Evolutionary conservation across 2,888 invertebrate species (phyloP).

Genomic region (Antitype chi): DNA sequence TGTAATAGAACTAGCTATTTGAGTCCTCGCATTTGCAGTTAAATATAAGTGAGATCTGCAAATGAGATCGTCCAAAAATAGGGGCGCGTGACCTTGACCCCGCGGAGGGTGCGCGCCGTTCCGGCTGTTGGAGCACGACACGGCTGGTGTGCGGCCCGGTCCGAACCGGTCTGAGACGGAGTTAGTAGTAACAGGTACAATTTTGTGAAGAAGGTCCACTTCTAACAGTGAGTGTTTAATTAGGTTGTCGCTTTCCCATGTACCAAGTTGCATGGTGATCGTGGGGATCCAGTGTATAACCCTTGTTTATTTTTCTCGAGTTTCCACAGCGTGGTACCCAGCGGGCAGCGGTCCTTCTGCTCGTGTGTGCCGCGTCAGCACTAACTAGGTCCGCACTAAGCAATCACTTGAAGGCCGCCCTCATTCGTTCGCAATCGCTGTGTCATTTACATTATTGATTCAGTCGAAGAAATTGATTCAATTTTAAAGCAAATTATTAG

Average conservation of each 20-base stretch:
- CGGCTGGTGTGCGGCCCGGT: background rate
- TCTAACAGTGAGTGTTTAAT: background rate
- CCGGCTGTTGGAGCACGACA: slow-evolving; percentile 2
- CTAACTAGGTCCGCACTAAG: background rate
- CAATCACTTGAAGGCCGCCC: slow-evolving; percentile 24
- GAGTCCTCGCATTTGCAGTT: slow-evolving; percentile 1
- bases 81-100: slow-evolving; percentile 47
- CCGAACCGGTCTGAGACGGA: background rate
- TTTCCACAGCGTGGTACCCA: background rate
- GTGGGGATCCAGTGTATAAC: background rate
- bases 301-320: background rate
- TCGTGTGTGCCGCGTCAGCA: background rate
- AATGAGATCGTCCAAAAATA: slow-evolving; percentile 38
- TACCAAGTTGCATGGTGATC: background rate
- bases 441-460: slow-evolving; percentile 40
- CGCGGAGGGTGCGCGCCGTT: slow-evolving; percentile 10
- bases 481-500: slow-evolving; percentile 28
- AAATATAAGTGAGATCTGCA: slow-evolving; percentile 15
- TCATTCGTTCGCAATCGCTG: slow-evolving; percentile 19
- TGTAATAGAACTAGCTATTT: background rate
- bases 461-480: slow-evolving; percentile 29
- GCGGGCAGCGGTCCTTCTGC: background rate
- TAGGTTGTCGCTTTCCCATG: background rate
- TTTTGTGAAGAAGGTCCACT: background rate
- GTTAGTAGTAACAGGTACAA: background rate